phyloP scores from a whole-genome alignment of 2,888 invertebrate species.

The Drosophila maculinotata region DNA sequence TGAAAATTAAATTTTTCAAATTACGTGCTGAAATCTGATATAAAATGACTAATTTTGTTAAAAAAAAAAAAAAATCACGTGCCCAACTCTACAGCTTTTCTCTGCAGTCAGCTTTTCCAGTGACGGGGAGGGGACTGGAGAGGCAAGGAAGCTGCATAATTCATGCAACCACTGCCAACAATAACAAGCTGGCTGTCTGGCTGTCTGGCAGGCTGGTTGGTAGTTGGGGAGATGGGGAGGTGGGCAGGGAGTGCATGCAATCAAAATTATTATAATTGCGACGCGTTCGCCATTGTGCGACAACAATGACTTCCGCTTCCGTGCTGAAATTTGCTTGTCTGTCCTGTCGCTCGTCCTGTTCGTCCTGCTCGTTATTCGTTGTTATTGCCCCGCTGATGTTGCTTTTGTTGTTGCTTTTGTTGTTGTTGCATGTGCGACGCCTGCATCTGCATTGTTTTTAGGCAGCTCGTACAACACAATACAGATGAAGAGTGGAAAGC shows the following conservation, averaged over 20 bases:
- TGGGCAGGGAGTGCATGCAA: slow-evolving; percentile 56
- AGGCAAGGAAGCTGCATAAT: slow-evolving; percentile 57
- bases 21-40: slow-evolving; percentile 1
- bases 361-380: slow-evolving; percentile 33
- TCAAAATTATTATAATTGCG: slow-evolving; percentile 83
- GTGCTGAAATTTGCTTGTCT: slow-evolving; percentile 77
- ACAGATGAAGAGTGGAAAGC: slow-evolving; percentile 21
- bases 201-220: background rate
- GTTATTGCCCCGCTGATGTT: slow-evolving; percentile 7
- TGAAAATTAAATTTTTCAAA: too few species aligned
- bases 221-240: background rate
- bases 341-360: slow-evolving; percentile 17
- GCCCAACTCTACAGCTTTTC: background rate
- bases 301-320: slow-evolving; percentile 83
- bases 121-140: background rate
- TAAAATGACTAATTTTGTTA: too few species aligned
- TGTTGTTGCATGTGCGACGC: slow-evolving; percentile 43
- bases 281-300: slow-evolving; percentile 81
- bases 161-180: slow-evolving; percentile 63
- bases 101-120: slow-evolving; percentile 1
- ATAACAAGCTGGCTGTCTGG: slow-evolving; percentile 50
- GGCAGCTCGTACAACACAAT: slow-evolving; percentile 55
- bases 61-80: background rate
- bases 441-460: slow-evolving; percentile 72
- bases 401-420: slow-evolving; percentile 16